phyloP scores from a whole-genome alignment of 2,113 vertebrate genomes.

The Philantomba maxwellii region DNA sequence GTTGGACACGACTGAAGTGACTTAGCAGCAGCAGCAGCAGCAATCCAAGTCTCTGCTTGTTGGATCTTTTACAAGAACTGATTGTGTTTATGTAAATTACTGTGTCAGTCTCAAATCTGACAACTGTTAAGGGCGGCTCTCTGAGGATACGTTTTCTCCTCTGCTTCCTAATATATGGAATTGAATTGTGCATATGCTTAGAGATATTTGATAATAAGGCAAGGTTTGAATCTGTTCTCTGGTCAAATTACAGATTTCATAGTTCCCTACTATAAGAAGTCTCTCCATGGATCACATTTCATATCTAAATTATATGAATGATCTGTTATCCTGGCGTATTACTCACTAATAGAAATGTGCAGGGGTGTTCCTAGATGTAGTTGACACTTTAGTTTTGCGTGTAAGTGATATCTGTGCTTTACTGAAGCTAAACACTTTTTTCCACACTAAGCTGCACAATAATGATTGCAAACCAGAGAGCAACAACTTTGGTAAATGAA shows the following conservation, averaged over 20 bases:
- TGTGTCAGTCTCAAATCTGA: neutral
- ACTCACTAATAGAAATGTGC: neutral
- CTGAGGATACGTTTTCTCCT: neutral
- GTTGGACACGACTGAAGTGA: accelerated
- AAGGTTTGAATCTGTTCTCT: neutral
- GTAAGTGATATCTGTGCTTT: neutral
- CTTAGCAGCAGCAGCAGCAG: too few relatives aligned
- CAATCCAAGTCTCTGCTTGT: neutral
- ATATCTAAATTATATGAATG: neutral
- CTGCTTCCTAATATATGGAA: neutral
- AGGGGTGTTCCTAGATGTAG: neutral
- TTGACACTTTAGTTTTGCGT: neutral
- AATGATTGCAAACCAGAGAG: neutral
- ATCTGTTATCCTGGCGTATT: neutral
- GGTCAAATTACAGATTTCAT: neutral
- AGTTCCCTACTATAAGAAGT: neutral
- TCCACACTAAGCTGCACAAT: neutral
- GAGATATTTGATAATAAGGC: neutral
- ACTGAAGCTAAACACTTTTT: neutral
- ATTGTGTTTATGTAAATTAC: neutral
- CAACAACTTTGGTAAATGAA: neutral
- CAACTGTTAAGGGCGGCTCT: neutral
- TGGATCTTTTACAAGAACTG: neutral
- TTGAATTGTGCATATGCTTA: neutral
- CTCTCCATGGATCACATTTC: neutral